Evolutionary conservation across 2,888 invertebrate species (phyloP), one percentile per base, ranked within the genome.

Genomic region (Stegophylla sp.): DNA sequence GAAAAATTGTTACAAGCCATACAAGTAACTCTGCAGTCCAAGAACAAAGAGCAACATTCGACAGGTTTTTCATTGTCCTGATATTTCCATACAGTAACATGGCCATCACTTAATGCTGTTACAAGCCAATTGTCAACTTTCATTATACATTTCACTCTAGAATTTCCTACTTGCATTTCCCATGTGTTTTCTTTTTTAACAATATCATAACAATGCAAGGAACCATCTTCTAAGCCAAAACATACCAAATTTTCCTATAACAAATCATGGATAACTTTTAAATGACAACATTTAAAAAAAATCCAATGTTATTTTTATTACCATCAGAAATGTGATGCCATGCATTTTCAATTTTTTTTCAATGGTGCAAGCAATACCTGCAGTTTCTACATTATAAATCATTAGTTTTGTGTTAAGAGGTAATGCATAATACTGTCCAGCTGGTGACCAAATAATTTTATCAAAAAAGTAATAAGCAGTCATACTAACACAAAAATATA

Each of bases 301-400:
- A 64, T 48, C 28, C 4, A 34, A 72, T 48, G 45, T 48, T 20
- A 51, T 23, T 43, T 5, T n/a, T 23, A 75, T 53, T 71, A 83
- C 83, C 34, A 20, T 56, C 34, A 83, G 23, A 71, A 83, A 83
- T 15, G 74, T 64, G 3, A 71, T 41, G 12, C 82, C 63, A n/a
- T 74, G 82, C 53, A 83, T 79, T 53, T 82, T 82, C 10, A 79
- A 64, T 51, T 45, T 61, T 7, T 69, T 69, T 64, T 83, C 82
- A 20, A 83, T 77, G 13, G 79, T 74, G 4, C 34, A 28, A n/a
- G 64, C 63, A 45, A 94, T 88, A 17, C 92, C 92, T 4, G 95
- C 95, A 82, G 90, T 91, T 85, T 92, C 91, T 64, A 95, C 91
- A 69, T 91, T 91, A 90, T 95, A 96, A 28, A 97, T 88, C 87